Percentiles rank a stretch among this genome's conserved stretches.
Conservation (phyloP, 2,113 vertebrate species). For the Noctilio leporinus region DNA sequence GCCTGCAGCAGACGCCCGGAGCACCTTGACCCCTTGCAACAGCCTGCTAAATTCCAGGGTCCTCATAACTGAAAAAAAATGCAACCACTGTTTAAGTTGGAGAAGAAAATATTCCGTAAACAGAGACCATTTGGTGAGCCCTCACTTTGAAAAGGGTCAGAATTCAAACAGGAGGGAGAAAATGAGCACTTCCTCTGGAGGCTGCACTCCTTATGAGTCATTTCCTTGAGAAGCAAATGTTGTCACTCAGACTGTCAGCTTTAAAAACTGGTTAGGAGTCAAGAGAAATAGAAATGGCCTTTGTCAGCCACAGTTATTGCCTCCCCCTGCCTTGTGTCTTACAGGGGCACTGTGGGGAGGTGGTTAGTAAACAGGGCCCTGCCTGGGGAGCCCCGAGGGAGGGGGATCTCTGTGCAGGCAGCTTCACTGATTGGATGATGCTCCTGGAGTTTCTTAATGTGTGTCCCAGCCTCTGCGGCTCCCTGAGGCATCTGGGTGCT, state of each 20-base stretch:
- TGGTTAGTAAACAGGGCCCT: neutral
- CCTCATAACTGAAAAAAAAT: neutral
- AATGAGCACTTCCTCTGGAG: neutral
- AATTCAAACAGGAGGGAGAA: neutral
- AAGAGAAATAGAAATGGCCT: neutral
- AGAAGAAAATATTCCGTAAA: conserved; percentile 31
- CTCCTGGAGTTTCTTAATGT: neutral
- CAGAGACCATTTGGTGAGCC: conserved; percentile 3
- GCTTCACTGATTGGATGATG: neutral
- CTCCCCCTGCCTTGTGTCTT: neutral
- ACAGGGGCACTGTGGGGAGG: neutral
- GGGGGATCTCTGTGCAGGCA: neutral
- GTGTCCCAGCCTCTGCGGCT: neutral
- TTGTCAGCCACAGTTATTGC: neutral
- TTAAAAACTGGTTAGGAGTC: neutral
- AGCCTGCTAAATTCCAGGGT: neutral
- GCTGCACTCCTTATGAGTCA: neutral
- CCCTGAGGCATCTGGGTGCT: neutral
- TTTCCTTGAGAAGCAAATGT: neutral
- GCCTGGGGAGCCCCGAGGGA: neutral
- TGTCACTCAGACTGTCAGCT: neutral
- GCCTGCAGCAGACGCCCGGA: neutral
- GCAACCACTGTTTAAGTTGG: neutral
- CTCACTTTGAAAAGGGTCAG: conserved; percentile 13
- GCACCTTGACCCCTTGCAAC: neutral